Evolutionary conservation across 2,113 vertebrate genomes (phyloP).

Genomic region (Colinus virginianus): DNA sequence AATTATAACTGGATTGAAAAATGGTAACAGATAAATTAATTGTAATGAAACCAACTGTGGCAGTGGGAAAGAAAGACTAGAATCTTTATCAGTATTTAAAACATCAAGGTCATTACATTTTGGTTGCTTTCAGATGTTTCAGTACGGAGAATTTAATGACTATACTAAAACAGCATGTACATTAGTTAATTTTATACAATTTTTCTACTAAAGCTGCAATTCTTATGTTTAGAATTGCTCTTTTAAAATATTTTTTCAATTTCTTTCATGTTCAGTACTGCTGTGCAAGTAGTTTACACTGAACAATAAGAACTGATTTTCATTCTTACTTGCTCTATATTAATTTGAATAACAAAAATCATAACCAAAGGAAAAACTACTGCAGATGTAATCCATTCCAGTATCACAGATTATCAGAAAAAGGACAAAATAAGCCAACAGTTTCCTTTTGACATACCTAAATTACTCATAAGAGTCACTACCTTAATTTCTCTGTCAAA

Average conservation of each 20-base stretch:
- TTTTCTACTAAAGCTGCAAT: neutral
- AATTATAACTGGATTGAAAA: neutral
- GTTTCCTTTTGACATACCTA: neutral
- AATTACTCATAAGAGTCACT: conserved; percentile 13
- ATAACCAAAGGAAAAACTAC: neutral
- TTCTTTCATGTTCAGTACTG: neutral
- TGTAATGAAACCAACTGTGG: neutral
- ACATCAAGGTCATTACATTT: neutral
- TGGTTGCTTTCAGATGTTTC: neutral
- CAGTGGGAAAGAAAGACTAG: neutral
- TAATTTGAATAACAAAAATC: conserved; percentile 13
- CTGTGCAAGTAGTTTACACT: neutral
- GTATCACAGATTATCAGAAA: conserved; percentile 1
- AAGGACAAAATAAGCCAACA: neutral
- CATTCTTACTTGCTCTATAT: neutral
- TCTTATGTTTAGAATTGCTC: neutral
- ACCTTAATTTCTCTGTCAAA: neutral
- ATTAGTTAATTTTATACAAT: neutral
- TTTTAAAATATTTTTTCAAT: neutral
- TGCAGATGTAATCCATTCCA: neutral
- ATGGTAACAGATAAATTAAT: neutral
- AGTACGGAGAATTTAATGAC: neutral
- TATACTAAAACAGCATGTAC: neutral
- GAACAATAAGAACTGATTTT: neutral
- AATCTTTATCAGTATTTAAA: neutral